Evolutionary conservation across 2,888 invertebrate species (phyloP), one percentile per base, ranked within the genome.

Genomic region (Elaeidobius kamerunicus): DNA sequence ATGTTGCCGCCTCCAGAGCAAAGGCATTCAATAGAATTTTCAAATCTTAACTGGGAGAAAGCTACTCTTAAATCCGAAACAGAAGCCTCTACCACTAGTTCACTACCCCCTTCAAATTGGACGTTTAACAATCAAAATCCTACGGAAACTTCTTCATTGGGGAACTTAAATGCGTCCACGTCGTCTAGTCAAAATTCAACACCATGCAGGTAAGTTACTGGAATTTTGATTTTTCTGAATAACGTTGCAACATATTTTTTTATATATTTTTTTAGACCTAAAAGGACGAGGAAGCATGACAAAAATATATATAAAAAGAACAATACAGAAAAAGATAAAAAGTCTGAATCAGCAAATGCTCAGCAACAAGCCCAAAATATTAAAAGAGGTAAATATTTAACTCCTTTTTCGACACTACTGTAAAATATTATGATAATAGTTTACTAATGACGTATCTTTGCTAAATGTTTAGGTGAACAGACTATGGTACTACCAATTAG

Each of bases 241-340:
- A n/a, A n/a, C n/a, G n/a, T n/a, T 11, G 18, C 17, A 38, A 19
- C n/a, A 17, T 41, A 7, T 23, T 23, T 17, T 2, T 39, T 16
- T 27, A 12, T 36, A 11, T 46, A 12, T 23, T 36, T 36, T 27
- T 36, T 15, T 27, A 57, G 72, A 44, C 72, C 71, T 18, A 73
- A 71, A 55, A 58, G 72, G 49, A 72, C 69, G 18, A 60, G 72
- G 38, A 73, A 72, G 52, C 71, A 72, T 58, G 72, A 73, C 45
- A 65, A 67, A 44, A 69, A 67, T 46, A 57, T 68, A 23, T 69
- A 68, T 47, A 70, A 69, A 56, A 70, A 69, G 47, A 61, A 58
- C 30, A 59, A 56, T 28, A 61, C 61, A 36, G 66, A 67, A 3
- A 63, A 59, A 45, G 60, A 63, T 46, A 70, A 69, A 56, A 70